phyloP scores from a whole-genome alignment of 92 coral and sea anemone genomes.

The Bergia puertoricense region DNA sequence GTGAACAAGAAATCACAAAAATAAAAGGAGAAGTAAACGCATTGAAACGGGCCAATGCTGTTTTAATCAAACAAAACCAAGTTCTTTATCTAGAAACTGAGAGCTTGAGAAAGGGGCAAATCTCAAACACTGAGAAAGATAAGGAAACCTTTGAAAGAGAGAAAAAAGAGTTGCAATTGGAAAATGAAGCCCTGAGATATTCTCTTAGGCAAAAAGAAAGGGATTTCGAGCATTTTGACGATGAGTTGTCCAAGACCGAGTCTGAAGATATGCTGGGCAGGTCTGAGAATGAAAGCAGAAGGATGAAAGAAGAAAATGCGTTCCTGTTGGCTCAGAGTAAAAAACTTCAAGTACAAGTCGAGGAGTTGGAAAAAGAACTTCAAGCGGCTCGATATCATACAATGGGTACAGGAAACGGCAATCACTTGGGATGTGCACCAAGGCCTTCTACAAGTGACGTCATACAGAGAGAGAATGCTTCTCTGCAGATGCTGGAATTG shows the following conservation, averaged over 20 bases:
- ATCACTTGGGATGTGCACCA: background rate
- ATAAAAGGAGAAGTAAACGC: slow-evolving; percentile 80
- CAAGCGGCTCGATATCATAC: slow-evolving; percentile 13
- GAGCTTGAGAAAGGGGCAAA: slow-evolving; percentile 61
- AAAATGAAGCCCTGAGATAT: slow-evolving; percentile 63
- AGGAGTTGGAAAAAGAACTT: slow-evolving; percentile 59
- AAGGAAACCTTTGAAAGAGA: slow-evolving; percentile 63
- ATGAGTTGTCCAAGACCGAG: slow-evolving; percentile 57
- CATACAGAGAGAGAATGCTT: slow-evolving; percentile 1
- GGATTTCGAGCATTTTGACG: slow-evolving; percentile 62
- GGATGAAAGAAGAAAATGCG: slow-evolving; percentile 69
- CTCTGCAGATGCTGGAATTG: slow-evolving; percentile 6
- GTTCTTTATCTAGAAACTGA: slow-evolving; percentile 91
- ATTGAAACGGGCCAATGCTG: slow-evolving; percentile 84
- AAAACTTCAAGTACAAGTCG: slow-evolving; percentile 74
- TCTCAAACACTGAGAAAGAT: slow-evolving; percentile 48
- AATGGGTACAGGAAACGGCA: background rate
- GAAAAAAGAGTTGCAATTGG: slow-evolving; percentile 66
- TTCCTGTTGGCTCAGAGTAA: slow-evolving; percentile 73
- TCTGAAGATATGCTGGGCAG: slow-evolving; percentile 52
- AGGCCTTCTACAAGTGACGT: background rate
- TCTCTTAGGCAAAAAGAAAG: slow-evolving; percentile 56
- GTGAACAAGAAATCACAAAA: slow-evolving; percentile 68
- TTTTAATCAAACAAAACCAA: slow-evolving; percentile 91
- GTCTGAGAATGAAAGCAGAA: slow-evolving; percentile 64